Evolutionary conservation across 2,888 invertebrate genomes (phyloP).

Genomic region (Athalia rosae): DNA sequence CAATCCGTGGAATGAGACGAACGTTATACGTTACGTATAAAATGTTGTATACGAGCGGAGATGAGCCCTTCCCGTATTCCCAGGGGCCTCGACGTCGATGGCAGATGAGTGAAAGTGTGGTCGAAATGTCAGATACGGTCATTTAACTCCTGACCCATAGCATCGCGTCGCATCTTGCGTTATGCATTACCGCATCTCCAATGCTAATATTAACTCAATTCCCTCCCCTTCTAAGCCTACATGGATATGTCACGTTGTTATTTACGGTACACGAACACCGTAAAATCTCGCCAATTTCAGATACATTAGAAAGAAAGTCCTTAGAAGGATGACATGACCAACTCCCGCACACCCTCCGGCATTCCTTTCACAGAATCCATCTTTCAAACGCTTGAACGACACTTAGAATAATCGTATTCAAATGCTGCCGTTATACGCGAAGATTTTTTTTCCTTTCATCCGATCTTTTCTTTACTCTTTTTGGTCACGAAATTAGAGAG

Average conservation of each 20-base stretch:
- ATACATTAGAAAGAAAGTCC: neutral
- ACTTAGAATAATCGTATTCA: too few species aligned
- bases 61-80: slow-evolving; percentile 39
- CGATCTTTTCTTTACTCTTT: too few species aligned
- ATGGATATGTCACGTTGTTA: too few species aligned
- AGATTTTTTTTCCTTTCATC: too few species aligned
- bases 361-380: too few species aligned
- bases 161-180: slow-evolving; percentile 50
- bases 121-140: slow-evolving; percentile 72
- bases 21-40: slow-evolving; percentile 24
- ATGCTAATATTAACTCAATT: slow-evolving; percentile 38
- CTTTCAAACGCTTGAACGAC: too few species aligned
- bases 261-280: neutral
- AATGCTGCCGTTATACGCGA: too few species aligned
- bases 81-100: slow-evolving; percentile 32
- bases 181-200: slow-evolving; percentile 36
- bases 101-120: slow-evolving; percentile 73
- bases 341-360: too few species aligned
- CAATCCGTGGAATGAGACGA: neutral
- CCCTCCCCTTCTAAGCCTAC: neutral
- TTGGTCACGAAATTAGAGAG: too few species aligned
- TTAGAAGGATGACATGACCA: neutral
- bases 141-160: slow-evolving; percentile 72
- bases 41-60: slow-evolving; percentile 16
- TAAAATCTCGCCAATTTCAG: neutral